A percentile compares a stretch with the other conserved stretches of the same genome.
These are phyloP conservation scores for Sturmia bella DNA, from an alignment of 2,888 invertebrate species.

Conservation along the genomic window DNA sequence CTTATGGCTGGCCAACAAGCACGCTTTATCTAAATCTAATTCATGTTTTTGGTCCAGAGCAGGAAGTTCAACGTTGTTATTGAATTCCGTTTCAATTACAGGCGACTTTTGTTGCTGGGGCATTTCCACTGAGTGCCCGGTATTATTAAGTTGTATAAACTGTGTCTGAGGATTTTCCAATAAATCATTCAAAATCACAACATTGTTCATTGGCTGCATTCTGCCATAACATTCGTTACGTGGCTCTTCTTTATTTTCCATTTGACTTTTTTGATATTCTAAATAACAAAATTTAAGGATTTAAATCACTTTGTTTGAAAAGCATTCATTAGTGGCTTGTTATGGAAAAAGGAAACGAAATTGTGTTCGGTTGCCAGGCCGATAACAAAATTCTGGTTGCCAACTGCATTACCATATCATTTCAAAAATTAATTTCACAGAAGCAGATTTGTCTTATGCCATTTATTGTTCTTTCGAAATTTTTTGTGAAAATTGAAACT, in stretches of 20 bases:
- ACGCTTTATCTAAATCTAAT: too few species aligned
- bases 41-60: background rate
- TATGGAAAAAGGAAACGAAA: too few species aligned
- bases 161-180: constrained; percentile 77
- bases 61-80: constrained; percentile 23
- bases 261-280: constrained; percentile 45
- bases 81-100: constrained; percentile 16
- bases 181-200: constrained; percentile 77
- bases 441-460: too few species aligned
- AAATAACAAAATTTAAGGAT: background rate
- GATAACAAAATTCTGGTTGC: too few species aligned
- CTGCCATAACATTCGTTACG: background rate
- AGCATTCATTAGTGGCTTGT: too few species aligned
- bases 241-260: background rate
- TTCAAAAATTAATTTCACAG: too few species aligned
- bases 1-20: too few species aligned
- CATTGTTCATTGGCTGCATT: constrained; percentile 66
- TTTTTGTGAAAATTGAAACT: too few species aligned
- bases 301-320: background rate
- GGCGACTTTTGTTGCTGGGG: background rate
- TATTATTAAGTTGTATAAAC: constrained; percentile 75
- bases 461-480: too few species aligned
- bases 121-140: constrained; percentile 48
- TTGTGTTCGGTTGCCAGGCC: too few species aligned
- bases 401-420: too few species aligned